A percentile compares a stretch with the other conserved stretches of the same genome.
phyloP scores from a whole-genome alignment of 2,888 invertebrate species.

The Mellilla xanthometata region DNA sequence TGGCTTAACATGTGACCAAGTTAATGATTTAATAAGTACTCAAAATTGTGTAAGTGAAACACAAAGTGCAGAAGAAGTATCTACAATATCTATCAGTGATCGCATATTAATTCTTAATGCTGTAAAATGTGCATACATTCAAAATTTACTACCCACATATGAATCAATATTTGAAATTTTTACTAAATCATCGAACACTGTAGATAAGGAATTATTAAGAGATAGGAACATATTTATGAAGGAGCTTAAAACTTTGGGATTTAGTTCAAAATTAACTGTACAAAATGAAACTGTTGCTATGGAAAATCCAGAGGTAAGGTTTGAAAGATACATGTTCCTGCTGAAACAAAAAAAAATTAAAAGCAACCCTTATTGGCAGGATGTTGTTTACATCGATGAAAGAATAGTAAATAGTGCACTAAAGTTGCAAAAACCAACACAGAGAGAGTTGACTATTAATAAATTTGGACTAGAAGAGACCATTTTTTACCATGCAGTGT shows the following conservation, averaged over 20 bases:
- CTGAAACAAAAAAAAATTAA: conserved; percentile 43
- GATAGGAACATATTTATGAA: conserved; percentile 16
- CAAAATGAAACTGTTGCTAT: conserved; percentile 36
- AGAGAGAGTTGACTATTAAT: background rate
- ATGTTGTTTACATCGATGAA: conserved; percentile 50
- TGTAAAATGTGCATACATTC: conserved; percentile 29
- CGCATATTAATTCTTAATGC: conserved; percentile 31
- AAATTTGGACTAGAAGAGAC: conserved; percentile 18
- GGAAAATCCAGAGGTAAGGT: conserved; percentile 51
- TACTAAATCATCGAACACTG: conserved; percentile 16
- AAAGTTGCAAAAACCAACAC: conserved; percentile 33
- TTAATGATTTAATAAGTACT: conserved; percentile 1
- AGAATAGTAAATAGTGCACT: conserved; percentile 35
- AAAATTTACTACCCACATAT: background rate
- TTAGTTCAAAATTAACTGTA: conserved; percentile 34
- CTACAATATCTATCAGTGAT: conserved; percentile 1
- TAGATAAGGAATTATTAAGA: conserved; percentile 5
- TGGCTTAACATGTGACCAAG: conserved; percentile 2
- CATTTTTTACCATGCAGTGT: conserved; percentile 43
- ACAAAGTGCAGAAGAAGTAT: background rate
- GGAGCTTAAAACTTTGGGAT: conserved; percentile 38
- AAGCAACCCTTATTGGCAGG: conserved; percentile 5
- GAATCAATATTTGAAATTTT: conserved; percentile 6
- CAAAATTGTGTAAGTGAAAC: no score
- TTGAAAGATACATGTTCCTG: conserved; percentile 48